Base-by-base conservation (phyloP, 2,888 invertebrate genomes). In the Physocephala rufipes region DNA sequence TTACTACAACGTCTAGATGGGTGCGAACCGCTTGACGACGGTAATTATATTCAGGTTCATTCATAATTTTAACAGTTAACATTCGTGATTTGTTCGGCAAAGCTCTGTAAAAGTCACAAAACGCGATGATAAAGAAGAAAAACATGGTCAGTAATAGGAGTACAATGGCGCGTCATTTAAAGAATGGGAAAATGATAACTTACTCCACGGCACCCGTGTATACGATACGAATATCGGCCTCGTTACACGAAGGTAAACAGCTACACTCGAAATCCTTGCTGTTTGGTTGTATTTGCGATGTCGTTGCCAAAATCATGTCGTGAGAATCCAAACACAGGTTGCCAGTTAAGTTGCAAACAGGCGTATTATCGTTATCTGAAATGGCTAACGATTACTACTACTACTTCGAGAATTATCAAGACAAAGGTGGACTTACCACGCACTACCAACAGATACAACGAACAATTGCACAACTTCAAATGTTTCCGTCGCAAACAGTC, bases 181-280 rank as follows among this genome's bases (percentile, higher is more conserved):
- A 28, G 58, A 13, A n/a, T n/a, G 13, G 55, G 24, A n/a, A n/a
- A n/a, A 24, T 15, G 4, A 7, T 12, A 4, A 5, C 62, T 47
- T 7, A 68, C 68, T 7, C 51, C n/a, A 16, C 51, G 12, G 45
- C 21, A 16, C 61, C 67, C 5, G 49, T 68, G 24, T 61, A 51
- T 4, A 68, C 68, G 30, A 68, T 51, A 13, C 68, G 68, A 49
- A 68, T 68, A 16, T 68, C 62, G 13, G 68, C 68, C 82, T 92
- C 92, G 1, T 89, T 89, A 79, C 93, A 93, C 19, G 92, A 91
- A 0, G 92, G 91, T 68, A 91, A 80, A 78, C 93, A 93, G 71
- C 88, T 85, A 76, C 93, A 93, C 5, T 49, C 62, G 47, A 67
- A 13, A 86, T 84, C 15, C 91, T 83, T 0, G 91, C 90, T 13